Conservation (phyloP, 2,888 invertebrate species). For the Myathropa florea region DNA sequence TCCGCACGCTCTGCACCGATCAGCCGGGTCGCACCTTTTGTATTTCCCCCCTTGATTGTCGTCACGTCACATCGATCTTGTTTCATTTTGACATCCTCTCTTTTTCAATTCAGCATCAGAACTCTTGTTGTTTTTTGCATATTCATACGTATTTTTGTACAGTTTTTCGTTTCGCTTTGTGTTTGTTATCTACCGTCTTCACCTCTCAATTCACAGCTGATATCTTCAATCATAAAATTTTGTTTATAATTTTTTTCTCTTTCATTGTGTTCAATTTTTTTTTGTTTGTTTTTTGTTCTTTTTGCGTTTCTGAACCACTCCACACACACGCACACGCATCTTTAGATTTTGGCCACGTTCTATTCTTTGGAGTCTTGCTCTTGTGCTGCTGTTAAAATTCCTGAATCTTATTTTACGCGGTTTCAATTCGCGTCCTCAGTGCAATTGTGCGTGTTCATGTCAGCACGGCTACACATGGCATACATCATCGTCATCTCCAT, state of each 20-base stretch:
- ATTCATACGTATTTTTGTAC: conserved; percentile 15
- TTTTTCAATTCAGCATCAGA: neutral
- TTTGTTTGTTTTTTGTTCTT: conserved; percentile 14
- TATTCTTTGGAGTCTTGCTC: conserved; percentile 73
- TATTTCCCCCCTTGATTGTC: neutral
- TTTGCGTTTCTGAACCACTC: neutral
- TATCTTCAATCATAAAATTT: conserved; percentile 14
- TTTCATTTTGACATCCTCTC: neutral
- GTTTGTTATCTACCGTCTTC: conserved; percentile 42
- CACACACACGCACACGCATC: conserved; percentile 24
- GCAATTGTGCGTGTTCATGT: conserved; percentile 64
- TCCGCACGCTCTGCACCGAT: neutral
- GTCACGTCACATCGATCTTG: neutral
- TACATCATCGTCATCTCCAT: conserved; percentile 59
- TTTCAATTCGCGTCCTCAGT: conserved; percentile 53
- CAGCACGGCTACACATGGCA: conserved; percentile 59
- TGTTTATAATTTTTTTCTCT: conserved; percentile 24
- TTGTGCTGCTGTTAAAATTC: conserved; percentile 73
- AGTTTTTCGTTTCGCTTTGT: conserved; percentile 19
- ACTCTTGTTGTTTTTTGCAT: neutral
- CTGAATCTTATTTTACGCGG: conserved; percentile 69
- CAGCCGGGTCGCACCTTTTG: neutral
- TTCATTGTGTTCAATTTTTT: conserved; percentile 28
- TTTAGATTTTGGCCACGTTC: conserved; percentile 74
- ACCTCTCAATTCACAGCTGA: conserved; percentile 67